Percentiles rank a stretch among this genome's conserved stretches.
These are phyloP conservation scores for Conistra vaccinii DNA, from an alignment of 2,888 invertebrate genomes.

Conservation along the genomic window DNA sequence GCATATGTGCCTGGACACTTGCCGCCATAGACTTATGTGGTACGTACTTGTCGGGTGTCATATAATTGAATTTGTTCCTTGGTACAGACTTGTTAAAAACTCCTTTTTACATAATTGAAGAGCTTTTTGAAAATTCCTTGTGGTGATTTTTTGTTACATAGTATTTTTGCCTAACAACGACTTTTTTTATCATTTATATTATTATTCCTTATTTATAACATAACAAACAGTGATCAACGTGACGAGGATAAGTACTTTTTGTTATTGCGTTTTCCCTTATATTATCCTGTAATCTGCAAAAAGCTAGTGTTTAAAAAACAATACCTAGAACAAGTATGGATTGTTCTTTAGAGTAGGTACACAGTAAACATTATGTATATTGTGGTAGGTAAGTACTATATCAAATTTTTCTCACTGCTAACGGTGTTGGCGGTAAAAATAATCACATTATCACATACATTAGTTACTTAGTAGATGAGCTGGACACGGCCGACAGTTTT, in stretches of 20 bases:
- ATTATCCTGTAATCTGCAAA: constrained; percentile 27
- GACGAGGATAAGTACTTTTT: constrained; percentile 44
- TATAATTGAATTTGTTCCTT: constrained; percentile 47
- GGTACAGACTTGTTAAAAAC: constrained; percentile 6
- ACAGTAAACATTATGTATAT: too few relatives aligned
- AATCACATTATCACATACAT: constrained; percentile 58
- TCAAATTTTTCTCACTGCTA: constrained; percentile 27
- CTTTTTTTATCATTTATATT: constrained; percentile 1
- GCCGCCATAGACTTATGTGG: constrained; percentile 31
- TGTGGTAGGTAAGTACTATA: too few relatives aligned
- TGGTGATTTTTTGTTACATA: neutral
- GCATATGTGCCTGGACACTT: constrained; percentile 53
- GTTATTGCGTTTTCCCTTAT: constrained; percentile 33
- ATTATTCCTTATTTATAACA: constrained; percentile 22
- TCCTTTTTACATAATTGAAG: neutral
- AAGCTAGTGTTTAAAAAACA: constrained; percentile 10
- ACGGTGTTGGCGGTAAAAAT: constrained; percentile 42
- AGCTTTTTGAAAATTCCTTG: neutral
- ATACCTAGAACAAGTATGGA: neutral
- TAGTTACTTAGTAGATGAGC: constrained; percentile 50
- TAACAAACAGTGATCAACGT: neutral
- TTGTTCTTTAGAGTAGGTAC: neutral
- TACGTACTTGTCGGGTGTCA: constrained; percentile 19
- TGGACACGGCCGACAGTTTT: constrained; percentile 64
- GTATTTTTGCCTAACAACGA: neutral